Conservation (phyloP, 2,888 invertebrate species). For the Cerceris rybyensis region DNA sequence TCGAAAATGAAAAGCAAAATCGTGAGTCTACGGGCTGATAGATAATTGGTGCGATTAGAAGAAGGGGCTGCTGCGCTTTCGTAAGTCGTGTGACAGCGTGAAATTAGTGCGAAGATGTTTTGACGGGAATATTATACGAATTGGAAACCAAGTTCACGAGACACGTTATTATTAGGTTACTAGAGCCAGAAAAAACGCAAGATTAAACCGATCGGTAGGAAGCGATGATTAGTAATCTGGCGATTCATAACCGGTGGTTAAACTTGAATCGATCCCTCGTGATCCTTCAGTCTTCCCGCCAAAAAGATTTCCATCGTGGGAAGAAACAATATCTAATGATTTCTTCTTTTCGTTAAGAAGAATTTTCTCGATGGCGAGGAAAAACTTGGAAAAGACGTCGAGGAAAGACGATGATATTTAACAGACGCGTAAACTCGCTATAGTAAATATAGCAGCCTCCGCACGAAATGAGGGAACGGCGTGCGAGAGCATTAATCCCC, state of each 20-base stretch:
- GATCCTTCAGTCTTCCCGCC: neutral
- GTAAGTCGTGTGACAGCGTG: slow-evolving; percentile 69
- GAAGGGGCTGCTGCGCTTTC: slow-evolving; percentile 67
- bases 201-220: slow-evolving; percentile 37
- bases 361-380: neutral
- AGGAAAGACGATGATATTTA: slow-evolving; percentile 55
- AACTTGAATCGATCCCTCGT: slow-evolving; percentile 47
- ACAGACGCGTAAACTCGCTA: slow-evolving; percentile 53
- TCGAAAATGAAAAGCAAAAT: slow-evolving; percentile 1
- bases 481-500: slow-evolving; percentile 66
- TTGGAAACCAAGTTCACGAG: slow-evolving; percentile 55
- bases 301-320: neutral
- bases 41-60: slow-evolving; percentile 66
- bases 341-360: slow-evolving; percentile 14
- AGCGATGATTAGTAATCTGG: slow-evolving; percentile 55
- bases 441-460: slow-evolving; percentile 27
- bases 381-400: slow-evolving; percentile 14
- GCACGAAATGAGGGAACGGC: slow-evolving; percentile 51
- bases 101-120: slow-evolving; percentile 70
- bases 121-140: slow-evolving; percentile 72
- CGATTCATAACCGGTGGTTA: slow-evolving; percentile 71
- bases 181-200: slow-evolving; percentile 54
- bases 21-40: neutral
- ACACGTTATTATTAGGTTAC: slow-evolving; percentile 79
- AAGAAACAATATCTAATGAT: neutral